Evolutionary conservation across 2,113 vertebrate species (phyloP).

Genomic region (Telmatochromis sp.): DNA sequence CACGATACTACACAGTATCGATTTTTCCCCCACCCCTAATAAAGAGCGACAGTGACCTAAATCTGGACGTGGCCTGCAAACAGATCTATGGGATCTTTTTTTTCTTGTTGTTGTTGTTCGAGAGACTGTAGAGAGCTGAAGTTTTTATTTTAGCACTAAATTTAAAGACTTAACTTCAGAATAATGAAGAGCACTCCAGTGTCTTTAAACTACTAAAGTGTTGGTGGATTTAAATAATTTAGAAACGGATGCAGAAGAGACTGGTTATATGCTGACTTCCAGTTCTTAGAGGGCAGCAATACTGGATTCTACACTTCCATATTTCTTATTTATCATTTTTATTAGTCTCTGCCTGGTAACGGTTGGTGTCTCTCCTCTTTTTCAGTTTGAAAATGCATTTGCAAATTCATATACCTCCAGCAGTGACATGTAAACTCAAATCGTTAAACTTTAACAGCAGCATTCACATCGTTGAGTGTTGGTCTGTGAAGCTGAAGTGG

Average conservation of each 20-base stretch:
- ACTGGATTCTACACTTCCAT: background rate
- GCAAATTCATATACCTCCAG: background rate
- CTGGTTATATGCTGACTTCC: background rate
- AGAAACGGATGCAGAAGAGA: background rate
- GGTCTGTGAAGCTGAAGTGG: background rate
- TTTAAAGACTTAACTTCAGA: background rate
- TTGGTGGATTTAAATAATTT: background rate
- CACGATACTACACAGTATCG: accelerated
- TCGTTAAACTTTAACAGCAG: background rate
- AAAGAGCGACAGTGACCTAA: background rate
- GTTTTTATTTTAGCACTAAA: background rate
- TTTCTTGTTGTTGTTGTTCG: background rate
- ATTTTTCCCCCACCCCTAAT: no score
- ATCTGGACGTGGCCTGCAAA: background rate
- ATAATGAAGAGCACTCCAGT: background rate
- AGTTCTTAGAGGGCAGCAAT: background rate
- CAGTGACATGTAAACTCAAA: background rate
- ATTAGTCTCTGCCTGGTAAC: background rate
- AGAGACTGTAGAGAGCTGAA: background rate
- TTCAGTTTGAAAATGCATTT: background rate
- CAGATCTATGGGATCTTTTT: background rate
- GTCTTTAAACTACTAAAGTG: background rate
- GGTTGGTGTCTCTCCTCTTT: background rate
- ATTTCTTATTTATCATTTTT: background rate
- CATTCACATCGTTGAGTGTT: background rate